Evolutionary conservation across 2,797 vertebrate genomes (phyloP).

Genomic region (Uromys caudimaculatus): DNA sequence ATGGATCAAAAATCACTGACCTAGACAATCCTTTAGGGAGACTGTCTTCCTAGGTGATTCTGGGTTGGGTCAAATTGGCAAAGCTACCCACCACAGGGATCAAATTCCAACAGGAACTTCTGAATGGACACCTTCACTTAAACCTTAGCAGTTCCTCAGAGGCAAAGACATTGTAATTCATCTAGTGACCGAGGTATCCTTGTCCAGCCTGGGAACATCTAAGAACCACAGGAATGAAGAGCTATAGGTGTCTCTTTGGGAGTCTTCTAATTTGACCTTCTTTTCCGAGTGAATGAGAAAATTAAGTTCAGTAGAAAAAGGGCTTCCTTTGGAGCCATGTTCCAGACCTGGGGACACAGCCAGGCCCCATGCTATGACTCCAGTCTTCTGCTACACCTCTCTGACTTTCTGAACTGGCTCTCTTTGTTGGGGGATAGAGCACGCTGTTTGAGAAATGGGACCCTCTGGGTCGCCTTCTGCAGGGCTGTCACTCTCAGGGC

Average conservation of each 20-base stretch:
- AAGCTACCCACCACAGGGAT: background rate
- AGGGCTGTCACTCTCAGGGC: background rate
- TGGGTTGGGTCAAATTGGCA: background rate
- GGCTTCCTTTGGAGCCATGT: background rate
- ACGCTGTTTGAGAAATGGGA: background rate
- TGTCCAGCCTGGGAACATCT: background rate
- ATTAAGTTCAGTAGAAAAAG: background rate
- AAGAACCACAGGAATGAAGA: background rate
- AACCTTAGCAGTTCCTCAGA: background rate
- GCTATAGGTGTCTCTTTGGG: background rate
- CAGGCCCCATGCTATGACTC: background rate
- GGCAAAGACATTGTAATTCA: background rate
- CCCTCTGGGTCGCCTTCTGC: background rate
- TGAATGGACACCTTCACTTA: background rate
- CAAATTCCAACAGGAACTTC: background rate
- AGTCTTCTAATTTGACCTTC: background rate
- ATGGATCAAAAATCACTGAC: background rate
- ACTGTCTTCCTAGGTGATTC: background rate
- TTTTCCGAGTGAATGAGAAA: background rate
- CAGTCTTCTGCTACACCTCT: background rate
- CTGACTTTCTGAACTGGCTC: background rate
- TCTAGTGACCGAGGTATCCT: background rate
- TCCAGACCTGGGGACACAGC: background rate
- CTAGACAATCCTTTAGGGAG: background rate
- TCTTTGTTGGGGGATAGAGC: background rate